Percentiles rank a stretch among this genome's conserved stretches.
These are phyloP conservation scores for Anthoscopus minutus DNA, from an alignment of 2,113 vertebrate species.

Conservation along the genomic window DNA sequence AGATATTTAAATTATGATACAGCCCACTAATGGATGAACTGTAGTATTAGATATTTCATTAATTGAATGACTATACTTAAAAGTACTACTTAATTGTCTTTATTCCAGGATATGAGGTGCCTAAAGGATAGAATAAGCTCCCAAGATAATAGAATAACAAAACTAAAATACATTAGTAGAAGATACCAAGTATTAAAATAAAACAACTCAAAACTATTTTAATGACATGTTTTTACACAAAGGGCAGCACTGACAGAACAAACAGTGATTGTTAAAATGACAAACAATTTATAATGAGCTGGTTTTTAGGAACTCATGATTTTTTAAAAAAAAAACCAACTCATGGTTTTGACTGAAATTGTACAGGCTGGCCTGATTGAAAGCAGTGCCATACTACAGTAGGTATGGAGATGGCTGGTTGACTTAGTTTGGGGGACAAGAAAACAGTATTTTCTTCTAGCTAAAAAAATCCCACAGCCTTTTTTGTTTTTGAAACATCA, in stretches of 20 bases:
- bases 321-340: background rate
- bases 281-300: background rate
- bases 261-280: background rate
- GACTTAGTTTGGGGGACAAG: background rate
- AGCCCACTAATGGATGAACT: background rate
- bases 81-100: background rate
- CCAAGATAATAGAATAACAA: background rate
- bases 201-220: background rate
- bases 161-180: background rate
- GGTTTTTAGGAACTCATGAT: background rate
- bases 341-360: background rate
- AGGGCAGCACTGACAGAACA: background rate
- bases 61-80: background rate
- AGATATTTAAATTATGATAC: background rate
- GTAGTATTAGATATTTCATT: conserved; percentile 1
- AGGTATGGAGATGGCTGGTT: background rate
- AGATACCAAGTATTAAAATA: background rate
- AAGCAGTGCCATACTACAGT: background rate
- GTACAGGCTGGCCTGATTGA: background rate
- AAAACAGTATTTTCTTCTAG: background rate
- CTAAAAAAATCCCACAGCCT: background rate
- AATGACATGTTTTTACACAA: background rate
- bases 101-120: background rate
- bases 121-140: background rate
- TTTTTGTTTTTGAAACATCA: background rate